Base-by-base conservation (phyloP, 2,797 vertebrate genomes). In the Brachyrhaphis roseni region DNA sequence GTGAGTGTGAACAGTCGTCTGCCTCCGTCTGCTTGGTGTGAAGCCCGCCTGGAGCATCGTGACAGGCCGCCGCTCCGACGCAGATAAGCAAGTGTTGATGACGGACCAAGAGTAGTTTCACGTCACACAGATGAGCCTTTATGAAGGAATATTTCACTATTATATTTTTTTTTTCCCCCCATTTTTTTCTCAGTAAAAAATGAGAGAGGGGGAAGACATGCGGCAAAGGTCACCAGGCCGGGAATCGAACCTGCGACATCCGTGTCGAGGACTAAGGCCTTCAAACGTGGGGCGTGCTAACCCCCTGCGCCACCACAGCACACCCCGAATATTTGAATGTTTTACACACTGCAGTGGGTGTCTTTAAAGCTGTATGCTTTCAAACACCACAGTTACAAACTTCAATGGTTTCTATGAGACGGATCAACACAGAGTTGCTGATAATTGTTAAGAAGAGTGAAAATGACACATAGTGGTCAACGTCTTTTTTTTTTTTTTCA, bases 61-160 rank as follows among this genome's bases (percentile, higher is more conserved):
- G 70, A 15, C 75, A 66, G 20, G 70, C 80, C 45, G 53, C 0
- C 0, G 49, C 36, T 62, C 36, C 45, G 46, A 64, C n/a, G 2
- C 43, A 53, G 57, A 81, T 74, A 39, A 66, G 23, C 36, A 73
- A 64, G 71, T 2, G 75, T 36, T 46, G 47, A 36, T 66, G 39
- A 74, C 51, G 31, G 55, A 77, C 0, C 5, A n/a, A 28, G 36
- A 74, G 46, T 26, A n/a, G n/a, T 53, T 53, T 39, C 0, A 6
- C 28, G 47, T 39, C 45, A 16, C 34, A 39, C 8, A 11, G 8
- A 66, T 23, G 2, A 13, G 5, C n/a, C 2, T 46, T 46, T 8
- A 16, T 18, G 13, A 23, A 39, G 23, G 18, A 20, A 39, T 39
- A 39, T 64, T n/a, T n/a, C n/a, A n/a, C n/a, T n/a, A n/a, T n/a